phyloP scores from a whole-genome alignment of 2,113 vertebrate genomes.

The Eira barbara region DNA sequence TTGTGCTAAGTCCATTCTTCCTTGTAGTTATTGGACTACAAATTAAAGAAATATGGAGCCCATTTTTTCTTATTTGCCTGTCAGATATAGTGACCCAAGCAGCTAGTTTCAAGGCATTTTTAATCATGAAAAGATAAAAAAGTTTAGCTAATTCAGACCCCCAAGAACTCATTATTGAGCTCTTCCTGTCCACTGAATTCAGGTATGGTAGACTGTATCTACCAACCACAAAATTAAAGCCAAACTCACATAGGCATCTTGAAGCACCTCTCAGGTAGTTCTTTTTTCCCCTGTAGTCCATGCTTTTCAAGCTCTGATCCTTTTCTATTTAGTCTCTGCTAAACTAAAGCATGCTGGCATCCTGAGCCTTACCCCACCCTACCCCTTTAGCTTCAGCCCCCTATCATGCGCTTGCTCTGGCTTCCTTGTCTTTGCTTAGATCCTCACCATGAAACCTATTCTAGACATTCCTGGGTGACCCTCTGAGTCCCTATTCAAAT shows the following conservation, averaged over 20 bases:
- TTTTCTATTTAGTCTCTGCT: constrained; percentile 10
- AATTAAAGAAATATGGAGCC: neutral
- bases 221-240: neutral
- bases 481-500: neutral
- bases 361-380: neutral
- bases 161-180: neutral
- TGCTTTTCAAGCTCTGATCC: neutral
- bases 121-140: constrained; percentile 11
- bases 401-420: constrained; percentile 64
- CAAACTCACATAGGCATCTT: neutral
- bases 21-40: neutral
- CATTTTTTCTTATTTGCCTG: neutral
- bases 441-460: constrained; percentile 31
- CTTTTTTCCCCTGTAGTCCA: neutral
- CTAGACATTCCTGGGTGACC: neutral
- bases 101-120: neutral
- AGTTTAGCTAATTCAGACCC: neutral
- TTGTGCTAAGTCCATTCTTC: neutral
- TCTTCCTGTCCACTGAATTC: neutral
- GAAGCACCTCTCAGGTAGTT: neutral
- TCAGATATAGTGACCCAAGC: neutral
- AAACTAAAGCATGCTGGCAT: neutral
- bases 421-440: constrained; percentile 59
- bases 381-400: neutral
- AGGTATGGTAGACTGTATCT: neutral